Evolutionary conservation across 2,888 invertebrate species (phyloP).

Genomic region (Mactromeris polynyma): DNA sequence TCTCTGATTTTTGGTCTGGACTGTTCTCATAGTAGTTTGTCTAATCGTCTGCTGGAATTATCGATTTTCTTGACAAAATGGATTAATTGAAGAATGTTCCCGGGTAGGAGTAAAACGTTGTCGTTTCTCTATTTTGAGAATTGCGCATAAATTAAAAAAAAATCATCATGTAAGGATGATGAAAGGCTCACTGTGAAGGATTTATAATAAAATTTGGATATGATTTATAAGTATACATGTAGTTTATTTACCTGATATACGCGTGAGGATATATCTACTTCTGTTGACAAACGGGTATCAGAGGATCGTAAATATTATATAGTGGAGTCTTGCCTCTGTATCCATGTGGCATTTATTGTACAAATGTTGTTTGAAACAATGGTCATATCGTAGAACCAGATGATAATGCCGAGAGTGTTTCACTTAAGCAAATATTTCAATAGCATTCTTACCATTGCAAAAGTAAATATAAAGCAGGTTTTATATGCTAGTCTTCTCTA

Average conservation of each 20-base stretch:
- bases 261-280: no score
- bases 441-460: constrained; percentile 33
- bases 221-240: no score
- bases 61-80: neutral
- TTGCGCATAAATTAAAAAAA: no score
- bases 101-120: neutral
- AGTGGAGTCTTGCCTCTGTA: no score
- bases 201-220: no score
- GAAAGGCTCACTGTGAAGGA: no score
- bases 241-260: no score
- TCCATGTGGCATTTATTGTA: neutral
- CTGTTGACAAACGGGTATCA: no score
- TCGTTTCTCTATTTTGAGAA: neutral
- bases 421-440: constrained; percentile 40
- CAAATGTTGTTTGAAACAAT: neutral
- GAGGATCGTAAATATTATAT: no score
- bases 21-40: neutral
- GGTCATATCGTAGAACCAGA: neutral
- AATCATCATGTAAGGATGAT: no score
- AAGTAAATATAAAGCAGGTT: constrained; percentile 31
- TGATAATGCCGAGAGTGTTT: neutral
- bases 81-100: neutral
- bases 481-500: constrained; percentile 28
- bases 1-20: constrained; percentile 23
- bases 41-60: neutral